A percentile compares a stretch with the other conserved stretches of the same genome.
Evolutionary conservation across 2,113 vertebrate species (phyloP).

Genomic region (Neodontobutis hainanensis): DNA sequence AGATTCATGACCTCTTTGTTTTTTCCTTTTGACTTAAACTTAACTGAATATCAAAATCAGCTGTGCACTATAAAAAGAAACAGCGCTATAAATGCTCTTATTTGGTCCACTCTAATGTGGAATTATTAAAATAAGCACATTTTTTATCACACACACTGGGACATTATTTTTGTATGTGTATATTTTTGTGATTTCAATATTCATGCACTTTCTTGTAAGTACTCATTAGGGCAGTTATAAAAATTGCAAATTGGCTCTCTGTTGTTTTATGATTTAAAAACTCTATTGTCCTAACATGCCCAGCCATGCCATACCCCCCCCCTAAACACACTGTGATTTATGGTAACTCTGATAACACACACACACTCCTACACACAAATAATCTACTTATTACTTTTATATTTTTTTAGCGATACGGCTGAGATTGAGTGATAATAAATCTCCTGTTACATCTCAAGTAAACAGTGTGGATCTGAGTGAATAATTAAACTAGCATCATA

Average conservation of each 20-base stretch:
- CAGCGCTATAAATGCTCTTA: too few species aligned
- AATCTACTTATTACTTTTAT: slow-evolving; percentile 50
- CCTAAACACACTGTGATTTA: neutral
- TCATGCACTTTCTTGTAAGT: neutral
- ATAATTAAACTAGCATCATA: slow-evolving; percentile 45
- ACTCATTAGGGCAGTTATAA: neutral
- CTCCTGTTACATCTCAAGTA: slow-evolving; percentile 27
- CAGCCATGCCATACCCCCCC: too few species aligned
- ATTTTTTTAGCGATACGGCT: slow-evolving; percentile 17
- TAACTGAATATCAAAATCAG: too few species aligned
- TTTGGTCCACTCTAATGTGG: too few species aligned
- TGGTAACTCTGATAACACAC: slow-evolving; percentile 3
- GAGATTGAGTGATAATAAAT: slow-evolving; percentile 33
- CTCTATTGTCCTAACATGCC: neutral
- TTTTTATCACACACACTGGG: too few species aligned
- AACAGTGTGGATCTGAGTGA: slow-evolving; percentile 42
- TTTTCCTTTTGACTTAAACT: too few species aligned
- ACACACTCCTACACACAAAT: neutral
- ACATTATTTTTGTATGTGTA: too few species aligned
- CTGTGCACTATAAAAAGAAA: too few species aligned
- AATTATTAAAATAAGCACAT: too few species aligned
- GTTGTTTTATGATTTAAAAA: neutral
- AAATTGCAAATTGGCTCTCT: neutral
- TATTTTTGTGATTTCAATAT: neutral
- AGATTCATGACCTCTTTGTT: too few species aligned